Base-by-base conservation (phyloP, 2,113 vertebrate genomes). In the Carassius carassius region DNA sequence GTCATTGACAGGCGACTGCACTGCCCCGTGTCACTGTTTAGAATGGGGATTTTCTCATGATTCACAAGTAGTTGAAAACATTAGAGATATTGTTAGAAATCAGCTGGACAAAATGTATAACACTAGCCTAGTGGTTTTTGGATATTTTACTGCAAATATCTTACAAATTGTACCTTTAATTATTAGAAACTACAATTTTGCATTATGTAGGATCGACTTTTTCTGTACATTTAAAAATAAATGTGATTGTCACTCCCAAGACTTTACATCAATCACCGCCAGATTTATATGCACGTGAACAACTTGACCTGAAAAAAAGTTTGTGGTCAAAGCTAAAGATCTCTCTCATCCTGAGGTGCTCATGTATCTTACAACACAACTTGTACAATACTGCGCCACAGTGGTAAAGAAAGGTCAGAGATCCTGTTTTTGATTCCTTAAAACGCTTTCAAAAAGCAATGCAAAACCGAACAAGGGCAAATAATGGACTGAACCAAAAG, bases 391-490 rank as follows among this genome's bases (percentile, higher is more conserved):
- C 90, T 89, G 91, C 76, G 87, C 88, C 84, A 88, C 84, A 72
- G 81, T 88, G 92, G 92, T 92, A 92, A 90, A 94, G 94, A 95
- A 95, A 95, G 94, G 94, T 95, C 94, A 94, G 94, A 95, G 94
- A 95, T 94, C 93, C 93, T 91, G 92, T 92, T 94, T 94, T 93
- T 93, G 58, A 91, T 91, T 90, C 89, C 90, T 83, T 70, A 19
- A 51, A 86, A 89, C 89, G 88, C 84, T 89, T 89, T 88, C 89
- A 81, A 37, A 90, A 91, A 92, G 83, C 67, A 92, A 89, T 88
- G 37, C 60, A 37, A 84, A 70, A 89, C 56, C 89, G 73, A 19
- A 58, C 37, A 60, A 83, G 90, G 87, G 82, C 83, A 81, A 74
- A 82, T 85, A 32, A 78, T 25, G 23, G 35, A 12, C 78, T 76